A percentile compares a stretch with the other conserved stretches of the same genome.
These are phyloP conservation scores for Ophraella communa DNA, from an alignment of 2,888 invertebrate genomes.

Conservation along the genomic window DNA sequence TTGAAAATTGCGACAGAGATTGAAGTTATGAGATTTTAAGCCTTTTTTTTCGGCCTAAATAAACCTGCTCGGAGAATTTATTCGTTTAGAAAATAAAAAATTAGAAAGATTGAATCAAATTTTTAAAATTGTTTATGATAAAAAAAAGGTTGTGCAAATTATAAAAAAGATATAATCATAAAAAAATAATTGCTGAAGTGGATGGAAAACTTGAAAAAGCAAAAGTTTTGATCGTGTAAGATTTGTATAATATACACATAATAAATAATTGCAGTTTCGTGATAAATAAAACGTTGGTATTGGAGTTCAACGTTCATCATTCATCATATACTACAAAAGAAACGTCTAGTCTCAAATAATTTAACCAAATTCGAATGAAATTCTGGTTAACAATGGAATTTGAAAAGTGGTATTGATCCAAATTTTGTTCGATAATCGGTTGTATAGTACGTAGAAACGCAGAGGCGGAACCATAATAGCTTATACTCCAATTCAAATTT, in stretches of 20 bases:
- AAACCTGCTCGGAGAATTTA: neutral
- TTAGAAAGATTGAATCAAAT: neutral
- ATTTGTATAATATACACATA: neutral
- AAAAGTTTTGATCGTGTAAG: conserved; percentile 1
- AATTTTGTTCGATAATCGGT: conserved; percentile 18
- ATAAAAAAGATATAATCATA: neutral
- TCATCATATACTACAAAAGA: conserved; percentile 20
- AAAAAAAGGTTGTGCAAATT: neutral
- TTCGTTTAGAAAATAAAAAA: neutral
- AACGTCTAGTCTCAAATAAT: conserved; percentile 29
- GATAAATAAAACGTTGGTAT: neutral
- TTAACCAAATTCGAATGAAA: conserved; percentile 24
- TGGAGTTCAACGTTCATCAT: conserved; percentile 16
- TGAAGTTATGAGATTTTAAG: conserved; percentile 7
- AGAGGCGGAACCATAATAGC: neutral
- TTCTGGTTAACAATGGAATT: conserved; percentile 26
- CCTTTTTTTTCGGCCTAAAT: neutral
- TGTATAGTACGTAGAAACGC: neutral
- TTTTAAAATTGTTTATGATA: neutral
- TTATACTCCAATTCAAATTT: too few relatives aligned
- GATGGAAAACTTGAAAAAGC: neutral
- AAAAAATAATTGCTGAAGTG: neutral
- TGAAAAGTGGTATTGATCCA: conserved; percentile 27
- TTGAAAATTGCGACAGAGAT: conserved; percentile 17
- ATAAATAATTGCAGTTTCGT: conserved; percentile 21